Base-by-base conservation (phyloP, 2,113 vertebrate genomes). In the Poicephalus meyeri region DNA sequence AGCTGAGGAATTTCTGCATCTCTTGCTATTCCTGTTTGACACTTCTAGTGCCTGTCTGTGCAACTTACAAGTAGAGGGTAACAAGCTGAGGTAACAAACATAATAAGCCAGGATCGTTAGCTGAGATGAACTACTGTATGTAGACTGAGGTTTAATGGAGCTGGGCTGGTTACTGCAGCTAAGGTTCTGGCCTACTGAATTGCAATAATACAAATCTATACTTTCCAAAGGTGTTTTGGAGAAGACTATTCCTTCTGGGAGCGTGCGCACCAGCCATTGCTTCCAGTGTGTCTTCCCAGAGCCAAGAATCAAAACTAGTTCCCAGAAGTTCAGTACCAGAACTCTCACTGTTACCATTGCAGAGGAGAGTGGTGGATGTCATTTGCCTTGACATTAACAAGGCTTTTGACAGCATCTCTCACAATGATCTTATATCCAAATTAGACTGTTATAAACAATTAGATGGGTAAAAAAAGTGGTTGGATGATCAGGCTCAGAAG, bases 21-120 rank as follows among this genome's bases (percentile, higher is more conserved):
- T 71, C 46, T 21, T 63, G 53, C 26, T 66, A 0, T 71, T 70
- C n/a, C 60, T 64, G 3, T 64, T 55, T 84, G 44, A 61, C 0
- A 0, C 25, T 79, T 5, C 33, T 37, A n/a, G 25, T 13, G 39
- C 33, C 63, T 69, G 14, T 55, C 47, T 71, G 39, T 80, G 42
- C 61, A 86, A 55, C 16, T 17, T 44, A 26, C 23, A 9, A 0
- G 0, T 55, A 46, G 21, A 72, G 37, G 37, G 37, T 39, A 39
- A 39, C 37, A 39, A 39, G 7, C 21, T 80, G 17, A 78, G 35
- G 26, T 9, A 39, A 49, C 20, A 87, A 68, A 12, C 47, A 15
- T 76, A 71, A 31, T 53, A 81, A 50, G 19, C 44, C 68, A 63
- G 49, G 35, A 74, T 39, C 1, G 2, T 64, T 71, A 47, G 53